phyloP scores from a whole-genome alignment of 2,888 invertebrate genomes.

The Leptopilina drosophilae region DNA sequence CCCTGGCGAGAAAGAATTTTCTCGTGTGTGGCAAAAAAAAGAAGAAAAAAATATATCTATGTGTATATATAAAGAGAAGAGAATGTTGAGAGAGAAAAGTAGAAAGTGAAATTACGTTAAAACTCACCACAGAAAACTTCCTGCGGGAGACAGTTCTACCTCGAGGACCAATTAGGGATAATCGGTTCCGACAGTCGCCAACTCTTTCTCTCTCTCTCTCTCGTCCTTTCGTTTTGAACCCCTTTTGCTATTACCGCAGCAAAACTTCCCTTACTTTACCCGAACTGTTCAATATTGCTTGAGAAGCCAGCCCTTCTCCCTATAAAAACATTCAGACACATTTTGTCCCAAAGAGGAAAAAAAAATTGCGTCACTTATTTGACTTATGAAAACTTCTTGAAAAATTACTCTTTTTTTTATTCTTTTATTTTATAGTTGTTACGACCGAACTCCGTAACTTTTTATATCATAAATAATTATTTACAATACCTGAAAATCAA shows the following conservation, averaged over 20 bases:
- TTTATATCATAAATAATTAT: too few relatives aligned
- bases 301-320: neutral
- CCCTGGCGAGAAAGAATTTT: conserved; percentile 23
- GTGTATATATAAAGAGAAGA: neutral
- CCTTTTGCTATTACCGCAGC: neutral
- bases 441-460: too few relatives aligned
- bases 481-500: too few relatives aligned
- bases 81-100: conserved; percentile 44
- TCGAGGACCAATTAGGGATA: conserved; percentile 56
- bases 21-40: neutral
- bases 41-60: neutral
- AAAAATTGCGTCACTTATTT: too few relatives aligned
- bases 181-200: conserved; percentile 54
- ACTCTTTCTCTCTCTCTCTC: too few relatives aligned
- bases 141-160: conserved; percentile 45
- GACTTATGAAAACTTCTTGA: too few relatives aligned
- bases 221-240: neutral
- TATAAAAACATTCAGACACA: neutral
- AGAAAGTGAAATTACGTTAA: conserved; percentile 56
- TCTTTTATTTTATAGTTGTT: too few relatives aligned
- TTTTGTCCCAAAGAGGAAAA: too few relatives aligned
- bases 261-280: conserved; percentile 8
- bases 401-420: too few relatives aligned
- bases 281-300: conserved; percentile 29
- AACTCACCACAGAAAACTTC: conserved; percentile 53